Conservation (phyloP, 2,797 vertebrate genomes). For the Sylvia borin region DNA sequence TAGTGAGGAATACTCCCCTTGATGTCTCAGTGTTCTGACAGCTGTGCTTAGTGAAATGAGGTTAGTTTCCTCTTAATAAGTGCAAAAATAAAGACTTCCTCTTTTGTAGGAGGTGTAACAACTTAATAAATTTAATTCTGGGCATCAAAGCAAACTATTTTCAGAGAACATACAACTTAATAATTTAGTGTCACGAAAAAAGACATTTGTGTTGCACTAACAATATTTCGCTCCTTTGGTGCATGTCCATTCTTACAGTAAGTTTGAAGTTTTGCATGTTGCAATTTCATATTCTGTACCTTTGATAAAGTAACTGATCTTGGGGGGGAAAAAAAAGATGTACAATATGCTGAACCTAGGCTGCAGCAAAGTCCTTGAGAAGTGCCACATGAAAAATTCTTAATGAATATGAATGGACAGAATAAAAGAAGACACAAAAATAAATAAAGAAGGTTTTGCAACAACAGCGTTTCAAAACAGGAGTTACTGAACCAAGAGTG, state of each 20-base stretch:
- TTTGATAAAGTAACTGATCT: background rate
- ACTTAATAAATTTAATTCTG: background rate
- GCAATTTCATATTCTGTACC: background rate
- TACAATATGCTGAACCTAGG: background rate
- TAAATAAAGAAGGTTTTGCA: background rate
- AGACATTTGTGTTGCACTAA: background rate
- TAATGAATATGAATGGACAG: background rate
- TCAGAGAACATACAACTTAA: background rate
- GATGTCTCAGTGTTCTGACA: background rate
- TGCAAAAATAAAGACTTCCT: background rate
- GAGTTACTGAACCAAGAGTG: background rate
- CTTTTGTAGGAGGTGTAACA: background rate
- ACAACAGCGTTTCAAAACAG: background rate
- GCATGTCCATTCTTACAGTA: background rate
- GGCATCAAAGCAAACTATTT: background rate
- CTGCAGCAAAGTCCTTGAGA: background rate
- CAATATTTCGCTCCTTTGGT: rapidly evolving
- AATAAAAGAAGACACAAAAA: background rate
- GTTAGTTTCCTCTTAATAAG: background rate
- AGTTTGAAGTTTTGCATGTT: background rate
- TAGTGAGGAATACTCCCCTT: background rate
- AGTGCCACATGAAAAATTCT: background rate
- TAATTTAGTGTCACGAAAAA: background rate
- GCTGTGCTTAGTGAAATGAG: background rate
- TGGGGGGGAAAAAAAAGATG: background rate